Evolutionary conservation across 2,888 invertebrate genomes (phyloP).

Genomic region (Steinernema carpocapsae): DNA sequence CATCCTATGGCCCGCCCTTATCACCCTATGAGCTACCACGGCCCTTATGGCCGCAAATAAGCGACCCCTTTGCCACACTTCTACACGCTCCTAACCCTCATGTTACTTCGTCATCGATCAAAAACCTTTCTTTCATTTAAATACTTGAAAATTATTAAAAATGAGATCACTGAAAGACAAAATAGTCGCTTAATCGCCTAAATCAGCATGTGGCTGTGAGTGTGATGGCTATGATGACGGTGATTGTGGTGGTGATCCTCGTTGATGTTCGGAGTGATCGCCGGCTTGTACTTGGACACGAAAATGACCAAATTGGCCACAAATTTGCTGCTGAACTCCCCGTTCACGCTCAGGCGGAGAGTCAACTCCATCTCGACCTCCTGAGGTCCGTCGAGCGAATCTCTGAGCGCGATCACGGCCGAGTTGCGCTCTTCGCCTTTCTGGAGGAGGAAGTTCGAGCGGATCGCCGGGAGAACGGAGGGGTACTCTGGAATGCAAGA

Average conservation of each 20-base stretch:
- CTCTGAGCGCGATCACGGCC: constrained; percentile 70
- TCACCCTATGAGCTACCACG: constrained; percentile 52
- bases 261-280: not conserved
- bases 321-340: constrained; percentile 70
- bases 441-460: constrained; percentile 70
- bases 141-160: too few relatives aligned
- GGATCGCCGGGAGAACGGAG: constrained; percentile 66
- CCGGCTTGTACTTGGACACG: constrained; percentile 67
- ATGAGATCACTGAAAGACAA: too few relatives aligned
- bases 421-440: constrained; percentile 69
- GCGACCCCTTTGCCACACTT: too few relatives aligned
- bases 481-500: constrained; percentile 48
- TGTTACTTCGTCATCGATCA: too few relatives aligned
- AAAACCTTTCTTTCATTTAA: too few relatives aligned
- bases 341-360: constrained; percentile 69
- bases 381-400: constrained; percentile 58
- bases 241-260: not conserved
- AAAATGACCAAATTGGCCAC: constrained; percentile 71
- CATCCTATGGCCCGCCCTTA: constrained; percentile 43
- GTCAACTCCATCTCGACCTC: constrained; percentile 70
- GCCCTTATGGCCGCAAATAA: constrained; percentile 58
- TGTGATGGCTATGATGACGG: not conserved
- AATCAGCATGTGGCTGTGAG: too few relatives aligned
- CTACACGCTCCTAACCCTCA: too few relatives aligned
- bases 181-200: too few relatives aligned